Percentiles rank a stretch among this genome's conserved stretches.
Conservation (phyloP, 2,113 vertebrate species). For the Lynx canadensis region DNA sequence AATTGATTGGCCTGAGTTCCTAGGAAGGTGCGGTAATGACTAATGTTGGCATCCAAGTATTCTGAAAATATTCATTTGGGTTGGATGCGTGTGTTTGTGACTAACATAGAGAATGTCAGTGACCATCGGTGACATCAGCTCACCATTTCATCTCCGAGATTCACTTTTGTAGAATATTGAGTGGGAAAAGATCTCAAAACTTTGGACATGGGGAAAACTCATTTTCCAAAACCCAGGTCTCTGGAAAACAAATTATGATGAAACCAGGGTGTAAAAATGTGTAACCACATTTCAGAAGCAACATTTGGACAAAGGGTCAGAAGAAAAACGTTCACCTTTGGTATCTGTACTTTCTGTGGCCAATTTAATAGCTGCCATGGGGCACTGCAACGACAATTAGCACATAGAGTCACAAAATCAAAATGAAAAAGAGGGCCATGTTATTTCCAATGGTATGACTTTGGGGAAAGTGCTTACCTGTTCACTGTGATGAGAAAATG, state of each 20-base stretch:
- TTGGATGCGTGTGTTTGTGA: rapidly evolving
- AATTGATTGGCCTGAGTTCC: background rate
- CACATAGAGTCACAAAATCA: rapidly evolving
- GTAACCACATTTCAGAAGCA: background rate
- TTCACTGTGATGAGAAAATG: background rate
- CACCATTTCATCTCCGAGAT: background rate
- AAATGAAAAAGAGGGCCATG: background rate
- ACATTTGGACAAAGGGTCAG: background rate
- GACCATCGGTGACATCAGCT: rapidly evolving
- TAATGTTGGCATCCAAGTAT: background rate
- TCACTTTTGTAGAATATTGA: rapidly evolving
- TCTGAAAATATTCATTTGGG: background rate
- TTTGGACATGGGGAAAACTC: background rate
- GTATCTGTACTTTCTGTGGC: rapidly evolving
- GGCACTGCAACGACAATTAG: no score
- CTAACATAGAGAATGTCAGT: rapidly evolving
- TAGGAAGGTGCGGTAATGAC: rapidly evolving
- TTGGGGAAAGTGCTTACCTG: background rate
- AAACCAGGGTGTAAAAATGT: background rate
- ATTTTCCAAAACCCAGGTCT: background rate
- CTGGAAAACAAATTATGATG: background rate
- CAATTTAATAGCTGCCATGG: rapidly evolving
- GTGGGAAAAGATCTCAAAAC: background rate
- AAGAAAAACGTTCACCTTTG: background rate
- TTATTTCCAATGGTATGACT: background rate